Evolutionary conservation across 2,797 vertebrate genomes (phyloP), one percentile per base, ranked within the genome.

Genomic region (Lemur catta): DNA sequence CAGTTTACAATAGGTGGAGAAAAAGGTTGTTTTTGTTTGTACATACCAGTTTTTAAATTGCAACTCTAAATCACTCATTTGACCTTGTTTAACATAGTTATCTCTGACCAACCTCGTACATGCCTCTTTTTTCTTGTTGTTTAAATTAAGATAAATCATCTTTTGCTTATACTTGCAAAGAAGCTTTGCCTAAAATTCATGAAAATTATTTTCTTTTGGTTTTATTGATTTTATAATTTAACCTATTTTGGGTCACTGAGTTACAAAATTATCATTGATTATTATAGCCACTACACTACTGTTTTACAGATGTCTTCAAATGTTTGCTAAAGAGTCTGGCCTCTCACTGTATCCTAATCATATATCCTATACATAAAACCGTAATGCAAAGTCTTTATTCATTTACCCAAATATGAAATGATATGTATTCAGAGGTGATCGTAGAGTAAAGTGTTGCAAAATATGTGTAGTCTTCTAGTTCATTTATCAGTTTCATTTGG

Each of bases 161-260:
- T 80, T 87, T 84, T n/a, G 7, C 33, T 84, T 84, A 17, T 71
- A 18, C 18, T 96, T 75, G 13, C 28, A 67, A 46, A 94, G 67
- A 33, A 61, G 7, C 33, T 90, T 90, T 94, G 26, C 43, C 46
- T 48, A 20, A 75, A 78, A 33, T 88, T 84, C 7, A 55, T 91
- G 30, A 63, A 82, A 72, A 76, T 43, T 28, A 20, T 4, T 71
- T 91, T 57, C 12, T 86, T 89, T 90, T 18, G 43, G 28, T 61
- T 92, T 93, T 75, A 75, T 35, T 92, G 38, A 84, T 90, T 79
- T 89, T 93, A 35, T 94, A 79, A 72, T 89, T 96, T 82, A 90
- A 94, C 24, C 30, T 92, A 43, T 84, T 87, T 43, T 18, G 43
- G 28, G 2, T 95, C 50, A 82, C 22, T 82, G 35, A 87, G 52